Evolutionary conservation across 1,140 invertebrate genomes (phyloP).

Genomic region (silkworm (Bombyx mori)): DNA sequence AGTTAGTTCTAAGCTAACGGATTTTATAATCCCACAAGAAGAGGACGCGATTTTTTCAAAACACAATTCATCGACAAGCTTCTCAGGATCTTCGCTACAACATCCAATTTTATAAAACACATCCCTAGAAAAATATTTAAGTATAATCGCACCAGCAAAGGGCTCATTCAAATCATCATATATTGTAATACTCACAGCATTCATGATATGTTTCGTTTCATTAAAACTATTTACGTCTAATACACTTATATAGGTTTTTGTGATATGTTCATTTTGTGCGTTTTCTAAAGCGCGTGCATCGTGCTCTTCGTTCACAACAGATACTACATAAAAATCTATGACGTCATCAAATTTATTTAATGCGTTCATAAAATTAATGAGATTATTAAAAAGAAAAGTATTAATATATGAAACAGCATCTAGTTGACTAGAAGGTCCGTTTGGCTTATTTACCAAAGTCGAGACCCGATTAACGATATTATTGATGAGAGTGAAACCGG

Average conservation of each 20-base stretch:
- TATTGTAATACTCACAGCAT: slow-evolving; percentile 70
- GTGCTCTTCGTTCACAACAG: slow-evolving; percentile 50
- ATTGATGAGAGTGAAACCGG: slow-evolving; percentile 18
- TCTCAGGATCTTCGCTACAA: slow-evolving; percentile 51
- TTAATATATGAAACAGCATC: slow-evolving; percentile 42
- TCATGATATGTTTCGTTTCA: slow-evolving; percentile 63
- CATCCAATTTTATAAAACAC: slow-evolving; percentile 59
- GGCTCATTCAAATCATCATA: slow-evolving; percentile 63
- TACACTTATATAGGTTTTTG: slow-evolving; percentile 39
- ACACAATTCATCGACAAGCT: slow-evolving; percentile 60
- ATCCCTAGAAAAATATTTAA: slow-evolving; percentile 70
- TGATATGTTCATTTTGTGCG: slow-evolving; percentile 49
- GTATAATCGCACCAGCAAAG: slow-evolving; percentile 63
- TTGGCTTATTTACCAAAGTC: slow-evolving; percentile 40
- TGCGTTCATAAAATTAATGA: slow-evolving; percentile 51
- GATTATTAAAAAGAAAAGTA: slow-evolving; percentile 50
- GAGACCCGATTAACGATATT: slow-evolving; percentile 51
- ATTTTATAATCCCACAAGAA: slow-evolving; percentile 66
- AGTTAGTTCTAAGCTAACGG: slow-evolving; percentile 65
- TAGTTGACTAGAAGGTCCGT: slow-evolving; percentile 18
- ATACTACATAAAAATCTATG: slow-evolving; percentile 40
- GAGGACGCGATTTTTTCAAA: slow-evolving; percentile 65
- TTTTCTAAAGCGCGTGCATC: slow-evolving; percentile 58
- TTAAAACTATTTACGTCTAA: slow-evolving; percentile 60
- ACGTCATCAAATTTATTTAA: slow-evolving; percentile 59